A percentile compares a stretch with the other conserved stretches of the same genome.
These are phyloP conservation scores for Hydrophis major DNA, from an alignment of 2,797 vertebrate species.

Conservation along the genomic window DNA sequence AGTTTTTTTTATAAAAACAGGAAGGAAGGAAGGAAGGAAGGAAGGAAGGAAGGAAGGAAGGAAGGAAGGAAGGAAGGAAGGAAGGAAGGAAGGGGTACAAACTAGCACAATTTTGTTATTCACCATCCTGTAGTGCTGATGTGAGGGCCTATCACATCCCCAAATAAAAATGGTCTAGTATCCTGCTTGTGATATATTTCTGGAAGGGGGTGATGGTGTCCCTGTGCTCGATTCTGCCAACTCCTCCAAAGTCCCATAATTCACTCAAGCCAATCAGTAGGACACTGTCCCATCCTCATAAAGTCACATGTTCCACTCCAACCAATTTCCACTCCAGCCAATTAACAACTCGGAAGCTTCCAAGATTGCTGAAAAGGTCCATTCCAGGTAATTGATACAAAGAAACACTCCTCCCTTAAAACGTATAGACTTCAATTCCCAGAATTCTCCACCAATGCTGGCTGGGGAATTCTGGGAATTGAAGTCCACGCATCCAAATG, in stretches of 20 bases:
- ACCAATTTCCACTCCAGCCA: not conserved
- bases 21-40: too few relatives aligned
- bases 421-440: not conserved
- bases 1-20: too few relatives aligned
- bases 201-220: not conserved
- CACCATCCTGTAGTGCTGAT: not conserved
- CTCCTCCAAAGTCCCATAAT: not conserved
- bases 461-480: not conserved
- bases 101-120: not conserved
- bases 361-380: not conserved
- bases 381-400: not conserved
- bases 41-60: too few relatives aligned
- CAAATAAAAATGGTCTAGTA: not conserved
- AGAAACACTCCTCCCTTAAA: not conserved
- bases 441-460: not conserved
- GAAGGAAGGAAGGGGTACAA: not conserved
- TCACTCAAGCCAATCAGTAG: not conserved
- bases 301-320: not conserved
- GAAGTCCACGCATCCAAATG: not conserved
- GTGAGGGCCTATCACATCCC: not conserved
- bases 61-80: too few relatives aligned
- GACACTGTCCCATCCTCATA: not conserved
- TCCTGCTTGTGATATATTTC: not conserved
- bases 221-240: not conserved
- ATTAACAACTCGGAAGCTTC: not conserved